Base-by-base conservation (phyloP, 35 echinoderm and acorn worm species). In the Diadema setosum region DNA sequence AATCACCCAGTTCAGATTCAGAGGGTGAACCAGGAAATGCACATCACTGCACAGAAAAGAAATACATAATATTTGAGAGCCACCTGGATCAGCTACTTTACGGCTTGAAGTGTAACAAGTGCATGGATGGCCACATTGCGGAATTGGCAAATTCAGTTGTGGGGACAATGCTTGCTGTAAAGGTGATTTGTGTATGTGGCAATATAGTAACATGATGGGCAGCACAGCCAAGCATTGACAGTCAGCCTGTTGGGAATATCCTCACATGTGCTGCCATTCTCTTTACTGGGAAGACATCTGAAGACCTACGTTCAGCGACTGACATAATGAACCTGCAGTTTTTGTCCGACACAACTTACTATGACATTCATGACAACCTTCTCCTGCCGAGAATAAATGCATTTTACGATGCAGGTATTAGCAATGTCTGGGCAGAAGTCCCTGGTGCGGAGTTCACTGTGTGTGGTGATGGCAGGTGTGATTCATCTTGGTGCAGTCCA, bases 241-340 rank as follows among this genome's bases (percentile, higher is more conserved):
- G 50, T 3, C 65, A 50, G 39, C 64, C 89, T 55, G 69, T 75
- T 78, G 89, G 82, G 29, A 85, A 85, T 63, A 48, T 91, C 15
- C 32, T 91, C 4, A 14, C 14, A 21, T 65, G 23, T 33, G 65
- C 90, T 24, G 40, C 82, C n/a, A 78, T 81, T 5, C 23, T 91
- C 4, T 81, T 85, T 65, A 42, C 42, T 78, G 89, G 89, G 5
- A 84, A 70, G 12, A 90, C 81, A 25, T 89, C 34, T 46, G 59
- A 32, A 21, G 17, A 42, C 23, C 3, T 82, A 1, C 64, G 31
- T 25, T 34, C 27, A 25, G 8, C 82, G 14, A 59, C 39, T 31
- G 11, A 83, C 5, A 25, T 83, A 25, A 34, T 90, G 24, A 83
- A 70, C 21, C 31, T 84, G 8, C 33, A 83, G 15, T 84, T 83